Conservation (phyloP, 2,888 invertebrate genomes). For the Choristoneura rosaceana region DNA sequence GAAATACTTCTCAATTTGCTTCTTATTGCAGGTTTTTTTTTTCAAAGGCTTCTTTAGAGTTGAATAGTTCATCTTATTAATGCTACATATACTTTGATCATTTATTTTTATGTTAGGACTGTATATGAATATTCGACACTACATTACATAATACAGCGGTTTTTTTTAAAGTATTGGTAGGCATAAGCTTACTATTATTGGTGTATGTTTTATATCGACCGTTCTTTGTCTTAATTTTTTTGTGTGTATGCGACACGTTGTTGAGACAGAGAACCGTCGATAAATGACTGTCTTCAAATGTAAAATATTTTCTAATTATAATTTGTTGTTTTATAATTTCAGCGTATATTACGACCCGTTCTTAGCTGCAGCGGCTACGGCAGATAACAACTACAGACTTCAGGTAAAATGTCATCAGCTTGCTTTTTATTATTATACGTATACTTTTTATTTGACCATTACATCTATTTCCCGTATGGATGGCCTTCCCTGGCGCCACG, state of each 20-base stretch:
- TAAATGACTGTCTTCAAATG: neutral
- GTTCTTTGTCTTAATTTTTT: no score
- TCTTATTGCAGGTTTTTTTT: neutral
- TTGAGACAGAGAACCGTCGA: neutral
- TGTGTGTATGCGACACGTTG: no score
- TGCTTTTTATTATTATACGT: neutral
- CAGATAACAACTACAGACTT: constrained; percentile 95
- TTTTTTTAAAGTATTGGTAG: no score
- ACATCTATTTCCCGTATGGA: constrained; percentile 16
- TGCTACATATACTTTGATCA: neutral
- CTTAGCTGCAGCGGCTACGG: constrained; percentile 94
- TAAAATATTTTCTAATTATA: constrained; percentile 38
- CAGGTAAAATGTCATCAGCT: constrained; percentile 88
- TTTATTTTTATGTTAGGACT: no score
- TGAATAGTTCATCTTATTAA: neutral
- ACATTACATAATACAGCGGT: no score
- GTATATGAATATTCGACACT: neutral
- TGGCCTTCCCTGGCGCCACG: constrained; percentile 10
- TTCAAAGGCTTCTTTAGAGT: neutral
- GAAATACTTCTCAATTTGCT: constrained; percentile 1
- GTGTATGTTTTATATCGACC: neutral
- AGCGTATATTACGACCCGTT: constrained; percentile 98
- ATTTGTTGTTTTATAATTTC: constrained; percentile 72
- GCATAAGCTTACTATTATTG: neutral
- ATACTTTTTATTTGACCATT: constrained; percentile 27